Evolutionary conservation across 2,113 vertebrate species (phyloP), one percentile per base, ranked within the genome.

Genomic region (Edolisoma coerulescens): DNA sequence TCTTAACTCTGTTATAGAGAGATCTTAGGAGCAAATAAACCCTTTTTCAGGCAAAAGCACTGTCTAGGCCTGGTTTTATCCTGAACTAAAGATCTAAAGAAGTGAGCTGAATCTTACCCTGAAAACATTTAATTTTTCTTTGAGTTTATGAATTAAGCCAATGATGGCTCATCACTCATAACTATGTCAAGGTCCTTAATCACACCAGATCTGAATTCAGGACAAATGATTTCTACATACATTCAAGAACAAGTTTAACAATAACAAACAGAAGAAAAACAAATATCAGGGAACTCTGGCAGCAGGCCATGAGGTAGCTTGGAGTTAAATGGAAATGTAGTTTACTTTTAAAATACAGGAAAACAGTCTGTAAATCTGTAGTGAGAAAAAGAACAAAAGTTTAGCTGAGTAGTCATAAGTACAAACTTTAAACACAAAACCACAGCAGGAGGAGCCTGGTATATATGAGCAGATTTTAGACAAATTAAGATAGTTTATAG

Each of bases 401-500:
- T 85, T 86, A 68, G 11, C 35, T 37, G 44, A 63, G 56, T 57
- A 71, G 13, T 22, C 8, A 0, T 42, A 50, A 93, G 39, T 23
- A 54, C 32, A 82, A 89, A 63, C 27, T 91, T 77, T 27, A 70
- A 89, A 59, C 41, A 63, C 5, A 74, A 5, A 61, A n/a, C 7
- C 9, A 39, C 23, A 65, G 17, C 41, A 93, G 73, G 32, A 87
- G 8, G 2, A 86, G 10, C 33, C 33, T 89, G 80, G 26, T 56
- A 69, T 56, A 56, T 69, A 50, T 3, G 5, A 77, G 47, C 67
- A 81, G 19, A 65, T 81, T 92, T 84, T 53, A 24, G 30, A 44
- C 21, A 77, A 93, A 82, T 94, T 89, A 78, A 85, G 39, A 84
- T 35, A 54, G 33, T 94, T 95, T 93, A 89, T 44, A 76, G 41